Evolutionary conservation across 2,888 invertebrate species (phyloP).

Genomic region (Marronus borbonicus): DNA sequence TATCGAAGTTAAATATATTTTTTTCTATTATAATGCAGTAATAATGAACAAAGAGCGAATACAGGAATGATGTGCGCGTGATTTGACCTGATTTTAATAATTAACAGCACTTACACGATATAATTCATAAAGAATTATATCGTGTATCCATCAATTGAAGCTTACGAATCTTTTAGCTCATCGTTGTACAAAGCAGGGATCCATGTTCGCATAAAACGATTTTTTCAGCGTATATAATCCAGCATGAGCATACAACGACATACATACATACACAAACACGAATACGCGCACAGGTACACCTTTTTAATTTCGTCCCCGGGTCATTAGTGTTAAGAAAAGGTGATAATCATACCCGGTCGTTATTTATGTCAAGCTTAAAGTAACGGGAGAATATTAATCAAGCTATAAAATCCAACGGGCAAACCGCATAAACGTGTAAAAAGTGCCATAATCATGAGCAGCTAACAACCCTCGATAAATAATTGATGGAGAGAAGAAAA

Average conservation of each 20-base stretch:
- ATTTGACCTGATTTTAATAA: too few species aligned
- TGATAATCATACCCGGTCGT: constrained; percentile 48
- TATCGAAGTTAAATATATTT: too few species aligned
- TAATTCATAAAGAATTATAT: too few species aligned
- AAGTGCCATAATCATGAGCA: constrained; percentile 70
- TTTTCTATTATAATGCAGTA: too few species aligned
- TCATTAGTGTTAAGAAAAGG: constrained; percentile 48
- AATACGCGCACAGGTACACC: constrained; percentile 4
- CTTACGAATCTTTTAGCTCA: too few species aligned
- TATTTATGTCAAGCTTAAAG: constrained; percentile 54
- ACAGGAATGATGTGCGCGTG: too few species aligned
- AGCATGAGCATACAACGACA: constrained; percentile 4
- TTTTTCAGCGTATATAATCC: constrained; percentile 7
- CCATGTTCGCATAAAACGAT: neutral
- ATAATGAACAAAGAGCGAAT: too few species aligned
- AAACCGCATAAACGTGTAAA: constrained; percentile 70
- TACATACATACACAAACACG: constrained; percentile 12
- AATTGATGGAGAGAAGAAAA: constrained; percentile 66
- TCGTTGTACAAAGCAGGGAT: too few species aligned
- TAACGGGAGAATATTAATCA: constrained; percentile 67
- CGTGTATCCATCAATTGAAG: too few species aligned
- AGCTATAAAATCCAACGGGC: constrained; percentile 69
- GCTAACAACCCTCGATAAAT: constrained; percentile 70
- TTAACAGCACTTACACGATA: too few species aligned
- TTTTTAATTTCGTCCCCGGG: constrained; percentile 46